A percentile compares a stretch with the other conserved stretches of the same genome.
phyloP scores from a whole-genome alignment of 2,797 vertebrate species.

The Ceryle rudis region DNA sequence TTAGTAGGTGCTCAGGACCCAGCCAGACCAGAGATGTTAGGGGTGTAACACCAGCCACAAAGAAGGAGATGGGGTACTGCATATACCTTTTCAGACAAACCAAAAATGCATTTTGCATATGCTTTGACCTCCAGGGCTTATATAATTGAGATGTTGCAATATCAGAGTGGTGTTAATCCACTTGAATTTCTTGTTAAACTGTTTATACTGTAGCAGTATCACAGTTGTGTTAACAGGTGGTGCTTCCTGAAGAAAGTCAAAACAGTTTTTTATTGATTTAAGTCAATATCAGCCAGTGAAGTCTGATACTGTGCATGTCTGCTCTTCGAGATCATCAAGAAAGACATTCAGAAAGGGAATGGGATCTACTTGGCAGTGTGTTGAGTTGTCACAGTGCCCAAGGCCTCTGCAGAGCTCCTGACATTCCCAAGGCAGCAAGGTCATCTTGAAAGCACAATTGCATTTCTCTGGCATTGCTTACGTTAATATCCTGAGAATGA shows the following conservation, averaged over 20 bases:
- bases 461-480: constrained; percentile 55
- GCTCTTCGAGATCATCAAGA: not conserved
- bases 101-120: not conserved
- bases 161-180: not conserved
- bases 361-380: not conserved
- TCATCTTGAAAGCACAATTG: constrained; percentile 66
- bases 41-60: not conserved
- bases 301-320: not conserved
- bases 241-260: not conserved
- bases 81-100: not conserved
- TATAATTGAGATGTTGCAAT: not conserved
- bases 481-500: constrained; percentile 72
- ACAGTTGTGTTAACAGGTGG: not conserved
- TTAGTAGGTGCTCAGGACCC: not conserved
- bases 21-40: not conserved
- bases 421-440: constrained; percentile 67
- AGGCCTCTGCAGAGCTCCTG: constrained; percentile 46
- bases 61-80: not conserved
- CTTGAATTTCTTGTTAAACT: not conserved
- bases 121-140: not conserved
- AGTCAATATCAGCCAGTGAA: not conserved
- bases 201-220: not conserved
- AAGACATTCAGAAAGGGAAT: not conserved
- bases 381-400: constrained; percentile 33
- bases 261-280: not conserved